phyloP scores from a whole-genome alignment of 2,113 vertebrate genomes.

The Dasypus novemcinctus region DNA sequence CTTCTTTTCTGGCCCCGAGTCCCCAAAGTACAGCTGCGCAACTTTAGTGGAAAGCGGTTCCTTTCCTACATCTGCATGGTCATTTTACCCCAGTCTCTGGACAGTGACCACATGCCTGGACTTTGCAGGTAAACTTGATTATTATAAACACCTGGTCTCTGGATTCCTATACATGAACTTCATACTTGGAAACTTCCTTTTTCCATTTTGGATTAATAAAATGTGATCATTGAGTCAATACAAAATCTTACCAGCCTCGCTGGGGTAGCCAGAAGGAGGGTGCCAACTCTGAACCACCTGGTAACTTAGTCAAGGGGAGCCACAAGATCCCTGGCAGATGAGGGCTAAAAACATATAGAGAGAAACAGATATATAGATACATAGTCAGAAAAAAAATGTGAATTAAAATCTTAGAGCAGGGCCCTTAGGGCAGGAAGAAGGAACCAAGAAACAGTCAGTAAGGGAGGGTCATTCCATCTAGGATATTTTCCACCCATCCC shows the following conservation, averaged over 20 bases:
- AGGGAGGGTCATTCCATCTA: background rate
- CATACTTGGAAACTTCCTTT: fast-evolving
- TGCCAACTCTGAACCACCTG: background rate
- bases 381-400: background rate
- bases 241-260: background rate
- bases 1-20: background rate
- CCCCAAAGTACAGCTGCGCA: background rate
- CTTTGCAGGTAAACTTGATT: background rate
- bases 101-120: background rate
- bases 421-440: background rate
- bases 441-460: background rate
- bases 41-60: background rate
- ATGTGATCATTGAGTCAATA: background rate
- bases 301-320: background rate
- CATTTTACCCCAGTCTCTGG: too few species aligned
- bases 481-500: background rate
- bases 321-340: background rate
- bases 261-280: background rate
- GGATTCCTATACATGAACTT: background rate
- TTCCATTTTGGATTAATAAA: background rate
- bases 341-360: background rate
- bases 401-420: background rate
- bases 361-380: background rate
- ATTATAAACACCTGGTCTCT: background rate
- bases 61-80: background rate